These are phyloP conservation scores for Tiaroga cobitis DNA, from an alignment of 2,797 vertebrate species.

Conservation along the genomic window DNA sequence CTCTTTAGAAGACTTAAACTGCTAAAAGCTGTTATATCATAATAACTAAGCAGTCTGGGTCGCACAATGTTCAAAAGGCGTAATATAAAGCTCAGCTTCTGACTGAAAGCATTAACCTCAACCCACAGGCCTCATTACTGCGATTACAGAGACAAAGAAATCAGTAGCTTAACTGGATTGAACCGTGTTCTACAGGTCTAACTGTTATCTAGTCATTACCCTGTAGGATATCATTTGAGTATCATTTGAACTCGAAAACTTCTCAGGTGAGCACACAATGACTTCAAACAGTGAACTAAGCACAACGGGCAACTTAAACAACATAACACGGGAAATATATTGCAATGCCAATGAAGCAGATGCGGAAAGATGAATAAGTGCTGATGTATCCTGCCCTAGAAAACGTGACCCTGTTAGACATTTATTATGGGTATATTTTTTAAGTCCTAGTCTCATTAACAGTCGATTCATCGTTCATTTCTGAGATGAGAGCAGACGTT, in stretches of 20 bases:
- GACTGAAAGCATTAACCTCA: constrained; percentile 32
- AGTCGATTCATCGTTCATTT: constrained; percentile 31
- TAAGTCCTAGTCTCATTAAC: constrained; percentile 35
- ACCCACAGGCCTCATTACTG: constrained; percentile 67
- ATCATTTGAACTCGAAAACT: background rate
- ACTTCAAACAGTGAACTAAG: background rate
- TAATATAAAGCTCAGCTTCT: constrained; percentile 20
- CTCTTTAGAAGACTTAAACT: background rate
- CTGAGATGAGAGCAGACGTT: background rate
- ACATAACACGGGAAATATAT: background rate
- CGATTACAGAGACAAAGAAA: constrained; percentile 67
- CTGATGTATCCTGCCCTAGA: background rate
- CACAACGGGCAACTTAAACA: background rate
- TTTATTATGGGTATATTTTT: constrained; percentile 11
- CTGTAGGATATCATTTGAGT: background rate
- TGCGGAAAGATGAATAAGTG: background rate
- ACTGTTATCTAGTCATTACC: constrained; percentile 7
- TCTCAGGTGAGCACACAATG: constrained; percentile 1
- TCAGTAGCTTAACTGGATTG: background rate
- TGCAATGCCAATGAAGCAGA: constrained; percentile 14
- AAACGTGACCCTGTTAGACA: background rate
- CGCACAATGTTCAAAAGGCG: background rate
- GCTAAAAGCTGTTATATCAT: background rate
- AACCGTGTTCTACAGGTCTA: background rate
- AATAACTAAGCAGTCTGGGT: background rate